These are phyloP conservation scores for Otolemur garnettii DNA, from an alignment of 2,113 vertebrate species.

Conservation along the genomic window DNA sequence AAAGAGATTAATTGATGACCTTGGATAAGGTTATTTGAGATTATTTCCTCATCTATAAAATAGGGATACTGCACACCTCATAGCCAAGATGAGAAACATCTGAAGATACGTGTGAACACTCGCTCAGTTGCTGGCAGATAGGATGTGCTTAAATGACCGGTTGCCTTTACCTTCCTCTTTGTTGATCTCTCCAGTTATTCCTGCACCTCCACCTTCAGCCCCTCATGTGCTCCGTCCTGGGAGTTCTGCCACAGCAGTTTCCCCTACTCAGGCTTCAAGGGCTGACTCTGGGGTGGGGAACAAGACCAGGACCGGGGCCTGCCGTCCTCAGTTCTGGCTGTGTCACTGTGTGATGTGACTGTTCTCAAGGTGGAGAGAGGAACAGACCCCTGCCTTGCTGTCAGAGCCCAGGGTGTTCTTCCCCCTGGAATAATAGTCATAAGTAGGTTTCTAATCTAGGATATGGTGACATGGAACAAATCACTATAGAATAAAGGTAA, in stretches of 20 bases:
- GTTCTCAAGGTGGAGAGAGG: not conserved
- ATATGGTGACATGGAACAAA: too few species aligned
- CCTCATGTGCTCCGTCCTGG: rapidly evolving
- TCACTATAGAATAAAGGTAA: not conserved
- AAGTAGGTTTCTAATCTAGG: not conserved
- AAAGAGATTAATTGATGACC: not conserved
- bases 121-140: not conserved
- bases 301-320: too few species aligned
- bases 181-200: not conserved
- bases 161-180: too few species aligned
- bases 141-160: not conserved
- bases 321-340: not conserved
- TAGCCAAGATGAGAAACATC: not conserved
- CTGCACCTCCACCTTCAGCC: too few species aligned
- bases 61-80: not conserved
- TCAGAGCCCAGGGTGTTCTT: not conserved
- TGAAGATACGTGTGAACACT: rapidly evolving
- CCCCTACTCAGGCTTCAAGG: too few species aligned
- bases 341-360: rapidly evolving
- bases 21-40: not conserved
- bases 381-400: not conserved
- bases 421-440: rapidly evolving
- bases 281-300: rapidly evolving
- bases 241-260: not conserved
- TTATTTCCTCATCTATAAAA: not conserved